Base-by-base conservation (phyloP, 2,888 invertebrate species). In the Miltochrista miniata region DNA sequence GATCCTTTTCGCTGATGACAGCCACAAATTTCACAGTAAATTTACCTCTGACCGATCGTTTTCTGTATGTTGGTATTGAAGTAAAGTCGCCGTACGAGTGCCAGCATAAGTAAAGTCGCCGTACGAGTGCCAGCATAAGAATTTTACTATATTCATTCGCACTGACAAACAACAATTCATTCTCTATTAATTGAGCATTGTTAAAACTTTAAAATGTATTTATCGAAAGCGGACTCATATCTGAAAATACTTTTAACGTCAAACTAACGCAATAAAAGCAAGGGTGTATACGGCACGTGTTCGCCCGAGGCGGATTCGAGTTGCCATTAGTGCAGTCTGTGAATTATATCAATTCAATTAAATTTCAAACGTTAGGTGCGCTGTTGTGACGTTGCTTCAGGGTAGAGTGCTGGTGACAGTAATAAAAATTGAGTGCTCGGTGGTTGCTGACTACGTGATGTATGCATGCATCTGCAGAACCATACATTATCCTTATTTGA, bases 171-270 rank as follows among this genome's bases (percentile, higher is more conserved):
- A 12, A n/a, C 1, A 31, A 2, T 11, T 41, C 30, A 37, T 31
- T 43, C 10, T 31, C 8, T 7, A 39, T 35, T 35, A n/a, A n/a
- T n/a, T 35, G 14, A 49, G 33, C 43, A 33, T 43, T 37, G 41
- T 36, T 31, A 12, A 1, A 34, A 46, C 9, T 38, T 18, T 30
- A 49, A 49, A 57, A 55, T 64, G 58, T 60, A 42, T 31, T 50
- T 51, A 60, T 68, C 62, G 57, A 57, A 61, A 65, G 52, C 48
- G 57, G 55, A 51, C 66, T 59, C 55, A 46, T 45, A 70, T 64
- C 58, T 58, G 61, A 64, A 78, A 78, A 76, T 68, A 76, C 76
- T 68, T 70, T 70, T 64, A 74, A 54, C 65, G 72, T 71, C 70
- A 71, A 72, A 76, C 68, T 73, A 64, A 68, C 49, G 49, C 60